Percentiles rank a stretch among this genome's conserved stretches.
Conservation (phyloP, 2,797 vertebrate genomes). For the Melanotaenia trifasciata region DNA sequence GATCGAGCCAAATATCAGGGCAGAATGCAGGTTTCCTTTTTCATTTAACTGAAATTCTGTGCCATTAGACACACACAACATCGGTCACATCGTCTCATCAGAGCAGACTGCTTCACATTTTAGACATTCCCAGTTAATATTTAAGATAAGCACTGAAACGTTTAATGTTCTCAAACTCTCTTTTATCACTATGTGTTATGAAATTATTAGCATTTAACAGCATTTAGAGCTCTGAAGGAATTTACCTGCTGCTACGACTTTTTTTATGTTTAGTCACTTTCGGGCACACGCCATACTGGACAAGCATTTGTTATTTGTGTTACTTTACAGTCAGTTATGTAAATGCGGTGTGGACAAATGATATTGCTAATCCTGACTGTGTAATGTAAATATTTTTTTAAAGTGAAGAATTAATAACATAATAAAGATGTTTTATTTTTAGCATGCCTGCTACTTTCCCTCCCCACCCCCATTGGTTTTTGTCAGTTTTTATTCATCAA, state of each 20-base stretch:
- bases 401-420: slow-evolving; percentile 76
- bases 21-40: slow-evolving; percentile 35
- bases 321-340: slow-evolving; percentile 46
- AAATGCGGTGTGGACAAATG: slow-evolving; percentile 51
- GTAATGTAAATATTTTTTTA: slow-evolving; percentile 73
- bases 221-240: slow-evolving; percentile 58
- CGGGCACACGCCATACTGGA: slow-evolving; percentile 24
- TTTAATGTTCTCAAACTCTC: slow-evolving; percentile 29
- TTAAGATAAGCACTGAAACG: slow-evolving; percentile 43
- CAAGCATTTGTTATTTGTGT: slow-evolving; percentile 43
- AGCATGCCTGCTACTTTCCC: slow-evolving; percentile 46
- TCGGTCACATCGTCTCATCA: slow-evolving; percentile 23
- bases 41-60: slow-evolving; percentile 36
- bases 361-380: slow-evolving; percentile 60
- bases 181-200: slow-evolving; percentile 28
- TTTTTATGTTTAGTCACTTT: slow-evolving; percentile 60
- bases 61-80: slow-evolving; percentile 13
- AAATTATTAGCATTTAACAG: slow-evolving; percentile 40
- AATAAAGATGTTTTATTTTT: slow-evolving; percentile 85
- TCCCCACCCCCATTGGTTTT: slow-evolving; percentile 1
- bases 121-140: slow-evolving; percentile 45
- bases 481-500: slow-evolving; percentile 20
- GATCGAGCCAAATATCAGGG: slow-evolving; percentile 57
- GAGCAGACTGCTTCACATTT: slow-evolving; percentile 49
- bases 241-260: slow-evolving; percentile 72